phyloP scores from a whole-genome alignment of 2,797 vertebrate species.

The Bradypus variegatus region DNA sequence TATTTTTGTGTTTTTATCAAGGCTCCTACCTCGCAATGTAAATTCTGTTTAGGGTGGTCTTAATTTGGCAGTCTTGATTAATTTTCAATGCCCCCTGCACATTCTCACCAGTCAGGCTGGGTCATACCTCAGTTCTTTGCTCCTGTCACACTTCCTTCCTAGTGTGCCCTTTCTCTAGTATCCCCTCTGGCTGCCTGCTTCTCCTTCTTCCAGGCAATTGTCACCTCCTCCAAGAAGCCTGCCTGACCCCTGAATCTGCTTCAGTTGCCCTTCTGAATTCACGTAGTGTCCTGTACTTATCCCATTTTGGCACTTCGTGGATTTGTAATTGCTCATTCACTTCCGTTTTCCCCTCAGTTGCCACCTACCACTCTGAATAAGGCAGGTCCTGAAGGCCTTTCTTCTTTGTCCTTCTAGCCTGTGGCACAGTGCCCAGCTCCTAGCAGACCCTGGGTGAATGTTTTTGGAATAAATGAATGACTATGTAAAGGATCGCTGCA shows the following conservation, averaged over 20 bases:
- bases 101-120: not conserved
- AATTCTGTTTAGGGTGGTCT: not conserved
- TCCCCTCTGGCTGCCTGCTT: not conserved
- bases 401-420: not conserved
- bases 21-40: not conserved
- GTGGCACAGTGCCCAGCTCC: not conserved
- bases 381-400: not conserved
- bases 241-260: not conserved
- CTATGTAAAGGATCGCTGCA: not conserved
- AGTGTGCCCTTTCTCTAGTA: not conserved
- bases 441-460: not conserved
- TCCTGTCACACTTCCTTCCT: not conserved
- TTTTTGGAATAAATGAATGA: not conserved
- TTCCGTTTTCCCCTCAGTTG: not conserved
- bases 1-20: not conserved
- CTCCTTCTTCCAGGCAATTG: not conserved
- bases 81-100: not conserved
- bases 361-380: not conserved
- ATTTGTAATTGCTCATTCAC: not conserved
- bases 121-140: not conserved
- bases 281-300: not conserved
- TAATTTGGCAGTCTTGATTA: too few relatives aligned
- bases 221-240: not conserved
- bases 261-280: not conserved
- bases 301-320: not conserved